Percentiles rank a stretch among this genome's conserved stretches.
Evolutionary conservation across 2,113 vertebrate genomes (phyloP).

Genomic region (Brachirus orientalis): DNA sequence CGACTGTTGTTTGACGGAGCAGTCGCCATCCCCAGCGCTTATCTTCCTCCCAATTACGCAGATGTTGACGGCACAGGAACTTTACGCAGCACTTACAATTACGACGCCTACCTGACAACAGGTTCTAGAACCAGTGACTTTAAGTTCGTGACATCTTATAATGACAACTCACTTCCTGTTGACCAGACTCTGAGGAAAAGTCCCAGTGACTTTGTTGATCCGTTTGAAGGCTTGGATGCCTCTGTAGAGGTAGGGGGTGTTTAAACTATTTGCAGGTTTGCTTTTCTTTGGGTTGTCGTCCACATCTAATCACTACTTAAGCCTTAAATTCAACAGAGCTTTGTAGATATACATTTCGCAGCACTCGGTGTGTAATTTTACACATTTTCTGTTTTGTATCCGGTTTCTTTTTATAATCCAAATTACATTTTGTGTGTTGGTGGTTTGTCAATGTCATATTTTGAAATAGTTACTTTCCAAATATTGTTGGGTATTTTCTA

Average conservation of each 20-base stretch:
- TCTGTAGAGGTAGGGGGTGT: conserved; percentile 31
- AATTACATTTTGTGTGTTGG: no score
- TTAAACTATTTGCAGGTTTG: not conserved
- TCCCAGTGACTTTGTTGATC: conserved; percentile 38
- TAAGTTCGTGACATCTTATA: conserved; percentile 63
- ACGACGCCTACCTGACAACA: conserved; percentile 68
- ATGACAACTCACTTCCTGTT: conserved; percentile 60
- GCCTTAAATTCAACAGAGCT: no score
- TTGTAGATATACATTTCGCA: no score
- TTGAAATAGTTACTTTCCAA: no score
- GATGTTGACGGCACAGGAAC: conserved; percentile 70
- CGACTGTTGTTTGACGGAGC: conserved; percentile 69
- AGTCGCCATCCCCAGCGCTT: conserved; percentile 67
- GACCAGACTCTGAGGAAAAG: conserved; percentile 54
- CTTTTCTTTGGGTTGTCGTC: no score
- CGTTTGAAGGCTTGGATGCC: fast-evolving
- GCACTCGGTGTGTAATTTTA: no score
- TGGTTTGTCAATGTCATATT: no score
- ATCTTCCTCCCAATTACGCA: conserved; percentile 70
- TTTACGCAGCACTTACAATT: conserved; percentile 69
- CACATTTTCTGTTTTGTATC: no score
- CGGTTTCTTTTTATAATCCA: no score
- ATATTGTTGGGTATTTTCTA: no score
- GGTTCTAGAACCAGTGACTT: conserved; percentile 67
- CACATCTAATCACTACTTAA: no score